Base-by-base conservation (phyloP, 2,888 invertebrate species). In the Chrysolina oricalcia region DNA sequence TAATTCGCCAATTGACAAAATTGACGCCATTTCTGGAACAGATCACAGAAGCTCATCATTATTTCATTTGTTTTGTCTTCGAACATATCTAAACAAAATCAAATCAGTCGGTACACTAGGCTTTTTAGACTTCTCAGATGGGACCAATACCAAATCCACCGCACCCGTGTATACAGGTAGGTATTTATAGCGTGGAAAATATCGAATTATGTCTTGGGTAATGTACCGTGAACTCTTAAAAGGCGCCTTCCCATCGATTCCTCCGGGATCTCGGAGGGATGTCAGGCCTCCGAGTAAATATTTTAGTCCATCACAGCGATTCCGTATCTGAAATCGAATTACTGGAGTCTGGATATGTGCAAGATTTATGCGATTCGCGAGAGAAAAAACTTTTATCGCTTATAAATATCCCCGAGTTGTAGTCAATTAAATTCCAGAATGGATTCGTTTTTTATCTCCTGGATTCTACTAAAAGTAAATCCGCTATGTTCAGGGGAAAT, bases 141-240 rank as follows among this genome's bases (percentile, higher is more conserved):
- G n/a, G 35, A 35, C 35, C 48, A 53, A 53, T 21, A 13, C 17
- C 53, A 19, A 53, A 53, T 19, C 53, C 19, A 8, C 21, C 53
- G 10, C 53, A 53, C 21, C 53, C 13, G 21, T 11, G 19, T 53
- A 13, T 53, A 35, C 8, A 35, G 35, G 35, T 35, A 8, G 8
- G 19, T 53, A 53, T 53, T 53, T 53, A 53, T 21, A 53, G 21
- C 13, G 53, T 53, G 43, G 53, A 11, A 53, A 53, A 53, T 53
- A 19, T 53, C 53, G 21, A 53, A 53, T 21, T 53, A 53, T 53
- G 53, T 21, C 21, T 11, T 4, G 53, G 17, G 53, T 15, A 53
- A 21, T 53, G 53, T 10, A 19, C 53, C 19, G 21, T 21, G 13
- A 21, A 53, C 53, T 8, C 53, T 53, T 19, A 53, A 53, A 21